Base-by-base conservation (phyloP, 2,113 vertebrate genomes). In the Ancistrus triradiatus region DNA sequence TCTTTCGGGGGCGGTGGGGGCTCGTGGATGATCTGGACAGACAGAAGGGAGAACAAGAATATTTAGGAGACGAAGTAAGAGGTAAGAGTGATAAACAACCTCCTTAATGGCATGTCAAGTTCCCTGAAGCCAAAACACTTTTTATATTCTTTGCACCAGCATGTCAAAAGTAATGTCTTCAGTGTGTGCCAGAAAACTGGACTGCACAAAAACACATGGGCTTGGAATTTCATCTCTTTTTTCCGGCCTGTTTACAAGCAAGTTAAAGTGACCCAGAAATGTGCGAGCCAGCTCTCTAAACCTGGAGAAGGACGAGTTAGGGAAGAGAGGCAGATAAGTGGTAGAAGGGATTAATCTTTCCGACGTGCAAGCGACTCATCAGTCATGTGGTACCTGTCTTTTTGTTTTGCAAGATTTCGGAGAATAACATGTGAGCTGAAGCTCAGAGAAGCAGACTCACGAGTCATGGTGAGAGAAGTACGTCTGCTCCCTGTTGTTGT, bases 1-100 rank as follows among this genome's bases (percentile, higher is more conserved):
- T 89, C 85, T 10, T 42, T 55, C 50, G 68, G 37, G 19, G 85
- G 82, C 3, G 88, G 84, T 2, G 87, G 86, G n/a, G 87, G 83
- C 25, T 85, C 88, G 15, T 85, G 85, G 73, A 90, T 89, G 64
- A 89, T 86, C 88, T 90, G 72, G n/a, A 1, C 24, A 21, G 9
- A 50, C 25, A 61, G 42, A 71, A 25, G 37, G 11, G 1, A 3
- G 11, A 17, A 43, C 1, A 62, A n/a, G 37, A 50, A 44, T 8
- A 15, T 5, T 5, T 47, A 53, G 13, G 1, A 22, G 14, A 33
- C 27, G 9, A 25, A 19, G 14, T 22, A 14, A 33, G 8, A 37
- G 5, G 31, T 40, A 25, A 55, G 18, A 28, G 11, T 51, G 22
- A 69, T 75, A 33, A 61, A 72, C 37, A 51, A 42, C 4, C 11